Conservation (phyloP, 2,797 vertebrate species). For the Dendrocincla tyrannina region DNA sequence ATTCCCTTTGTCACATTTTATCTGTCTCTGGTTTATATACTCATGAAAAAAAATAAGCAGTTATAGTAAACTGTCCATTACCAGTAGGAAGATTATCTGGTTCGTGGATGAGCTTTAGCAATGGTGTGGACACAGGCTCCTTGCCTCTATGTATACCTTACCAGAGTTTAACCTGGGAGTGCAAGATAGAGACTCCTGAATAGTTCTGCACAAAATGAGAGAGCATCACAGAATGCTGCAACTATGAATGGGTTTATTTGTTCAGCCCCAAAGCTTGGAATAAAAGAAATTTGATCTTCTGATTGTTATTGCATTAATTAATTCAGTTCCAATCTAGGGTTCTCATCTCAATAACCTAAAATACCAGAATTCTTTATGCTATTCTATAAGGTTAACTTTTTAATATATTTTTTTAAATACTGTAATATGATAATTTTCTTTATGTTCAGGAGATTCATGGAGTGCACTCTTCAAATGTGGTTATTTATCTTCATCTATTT, state of each 20-base stretch:
- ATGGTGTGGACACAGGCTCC: background rate
- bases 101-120: background rate
- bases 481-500: conserved; percentile 47
- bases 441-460: background rate
- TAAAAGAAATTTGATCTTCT: background rate
- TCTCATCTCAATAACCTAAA: background rate
- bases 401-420: background rate
- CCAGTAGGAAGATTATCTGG: background rate
- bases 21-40: conserved; percentile 12
- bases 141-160: background rate
- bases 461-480: background rate
- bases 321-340: background rate
- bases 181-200: background rate
- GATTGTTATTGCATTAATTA: background rate
- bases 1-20: conserved; percentile 49
- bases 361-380: background rate
- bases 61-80: background rate
- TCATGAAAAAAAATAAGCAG: background rate
- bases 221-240: background rate
- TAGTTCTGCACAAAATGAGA: background rate
- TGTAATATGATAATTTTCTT: background rate
- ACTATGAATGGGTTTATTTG: background rate
- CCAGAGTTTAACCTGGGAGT: background rate
- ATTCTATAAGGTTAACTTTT: background rate
- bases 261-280: background rate